A percentile compares a stretch with the other conserved stretches of the same genome.
Evolutionary conservation across 2,113 vertebrate genomes (phyloP).

Genomic region (Uropsilus gracilis): DNA sequence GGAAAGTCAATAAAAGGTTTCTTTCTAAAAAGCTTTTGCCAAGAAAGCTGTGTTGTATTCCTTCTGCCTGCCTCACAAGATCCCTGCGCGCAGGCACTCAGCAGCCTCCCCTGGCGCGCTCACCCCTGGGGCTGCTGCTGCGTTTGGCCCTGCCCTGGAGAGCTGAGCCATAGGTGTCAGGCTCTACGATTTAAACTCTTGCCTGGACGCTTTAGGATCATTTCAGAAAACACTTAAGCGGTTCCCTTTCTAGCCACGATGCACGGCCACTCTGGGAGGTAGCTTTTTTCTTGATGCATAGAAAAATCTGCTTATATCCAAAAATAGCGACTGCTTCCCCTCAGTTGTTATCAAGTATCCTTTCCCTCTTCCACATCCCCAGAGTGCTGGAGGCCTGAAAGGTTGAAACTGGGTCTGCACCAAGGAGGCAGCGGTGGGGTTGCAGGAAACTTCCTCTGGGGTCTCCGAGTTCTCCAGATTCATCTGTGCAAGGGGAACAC

Average conservation of each 20-base stretch:
- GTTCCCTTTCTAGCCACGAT: neutral
- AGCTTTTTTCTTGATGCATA: neutral
- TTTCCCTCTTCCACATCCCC: neutral
- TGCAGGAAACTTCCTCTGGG: neutral
- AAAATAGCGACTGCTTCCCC: neutral
- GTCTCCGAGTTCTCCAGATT: neutral
- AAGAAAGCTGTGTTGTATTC: too few species aligned
- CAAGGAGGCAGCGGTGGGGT: neutral
- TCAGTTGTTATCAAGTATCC: neutral
- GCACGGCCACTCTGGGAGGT: neutral
- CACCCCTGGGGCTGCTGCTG: too few species aligned
- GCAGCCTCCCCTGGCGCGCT: too few species aligned
- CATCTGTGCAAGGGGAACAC: conserved; percentile 3
- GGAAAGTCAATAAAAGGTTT: too few species aligned
- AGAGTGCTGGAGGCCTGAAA: neutral
- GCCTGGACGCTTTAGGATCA: neutral
- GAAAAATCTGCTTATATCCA: neutral
- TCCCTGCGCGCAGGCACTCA: neutral
- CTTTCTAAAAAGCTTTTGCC: too few species aligned
- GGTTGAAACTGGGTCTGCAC: neutral
- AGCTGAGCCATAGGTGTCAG: neutral
- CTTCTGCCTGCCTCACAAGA: neutral
- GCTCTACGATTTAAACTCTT: neutral
- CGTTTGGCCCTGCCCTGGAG: neutral
- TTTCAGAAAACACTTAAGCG: neutral